Base-by-base conservation (phyloP, 2,797 vertebrate genomes). In the Urosaurus nigricauda region DNA sequence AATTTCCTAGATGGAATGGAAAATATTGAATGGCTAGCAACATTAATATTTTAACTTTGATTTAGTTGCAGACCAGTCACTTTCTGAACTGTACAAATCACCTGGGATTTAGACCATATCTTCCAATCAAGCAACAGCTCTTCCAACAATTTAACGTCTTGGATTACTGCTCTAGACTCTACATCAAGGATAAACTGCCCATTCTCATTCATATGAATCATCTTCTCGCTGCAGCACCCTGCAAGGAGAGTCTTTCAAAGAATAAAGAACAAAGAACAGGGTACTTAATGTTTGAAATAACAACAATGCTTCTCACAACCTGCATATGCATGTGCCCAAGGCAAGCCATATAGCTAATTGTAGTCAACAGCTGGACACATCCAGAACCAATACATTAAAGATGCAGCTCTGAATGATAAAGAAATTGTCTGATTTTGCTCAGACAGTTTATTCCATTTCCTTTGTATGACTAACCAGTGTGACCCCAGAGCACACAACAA, bases 61-160 rank as follows among this genome's bases (percentile, higher is more conserved):
- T 75, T 88, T 75, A 35, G 17, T 75, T 88, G 16, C 17, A 75
- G 26, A 65, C 24, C 4, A 77, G 71, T 77, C 35, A 63, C 83
- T 40, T 70, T 70, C 47, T 70, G 9, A 83, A 73, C 58, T 51
- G 3, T 74, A 40, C 21, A 80, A 88, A 74, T 92, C 97, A 98
- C 99, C 98, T 99, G 97, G 65, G 99, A 98, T 94, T 98, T 99
- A 93, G 98, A 98, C 99, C 99, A 99, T 95, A 99, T 98, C 95
- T 99, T 99, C 99, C 99, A 99, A 96, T 99, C 99, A 92, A 99
- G 96, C 83, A 99, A 95, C 6, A 99, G 88, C 65, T 99, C 98
- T 92, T 99, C 98, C 71, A 99, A 95, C 78, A 99, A 96, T 0
- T 95, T 96, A 87, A 99, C 96, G 90, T 99, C 98, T 94, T 98